Base-by-base conservation (phyloP, 2,888 invertebrate genomes). In the Epirrhoe alternata region DNA sequence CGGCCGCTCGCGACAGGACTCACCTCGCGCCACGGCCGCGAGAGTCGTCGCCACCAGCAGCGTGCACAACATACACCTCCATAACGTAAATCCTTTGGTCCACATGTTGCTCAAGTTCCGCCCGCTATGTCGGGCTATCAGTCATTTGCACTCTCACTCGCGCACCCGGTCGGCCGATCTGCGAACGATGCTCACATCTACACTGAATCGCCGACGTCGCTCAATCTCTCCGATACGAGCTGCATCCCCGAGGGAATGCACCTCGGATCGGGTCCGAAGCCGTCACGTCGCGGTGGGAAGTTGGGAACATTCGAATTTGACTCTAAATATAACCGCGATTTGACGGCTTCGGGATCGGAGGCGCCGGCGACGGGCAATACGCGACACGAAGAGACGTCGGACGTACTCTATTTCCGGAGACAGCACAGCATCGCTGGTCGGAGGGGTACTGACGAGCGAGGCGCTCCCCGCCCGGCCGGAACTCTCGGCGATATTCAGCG, bases 341-440 rank as follows among this genome's bases (percentile, higher is more conserved):
- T 86, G 87, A 86, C 86, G 85, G 85, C 82, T 84, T 79, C 77
- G 81, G 78, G 78, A 72, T 78, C 81, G 81, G 78, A 77, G 77
- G 80, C 63, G 61, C 66, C 49, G 61, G 53, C 57, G 64, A 64
- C 74, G 78, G 77, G 77, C 78, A 80, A 84, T 81, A 75, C 85
- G 84, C 87, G 86, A 82, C 80, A 86, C 85, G 84, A 77, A 79
- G 75, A 81, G 79, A 74, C 79, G 79, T 79, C 83, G 82, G 74
- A 84, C 89, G 89, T 90, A 94, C 94, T 93, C 91, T 94, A 94
- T 94, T 92, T 92, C 90, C 92, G 92, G 94, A 94, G 94, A 94
- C 93, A 93, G 93, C 91, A 90, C 90, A 89, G 93, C 93, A 93
- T 93, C 92, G 94, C 94, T 92, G 94, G 93, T 93, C 93, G 93